These are phyloP conservation scores for Ctenopoma multispine DNA, from an alignment of 2,797 vertebrate genomes.

Conservation along the genomic window DNA sequence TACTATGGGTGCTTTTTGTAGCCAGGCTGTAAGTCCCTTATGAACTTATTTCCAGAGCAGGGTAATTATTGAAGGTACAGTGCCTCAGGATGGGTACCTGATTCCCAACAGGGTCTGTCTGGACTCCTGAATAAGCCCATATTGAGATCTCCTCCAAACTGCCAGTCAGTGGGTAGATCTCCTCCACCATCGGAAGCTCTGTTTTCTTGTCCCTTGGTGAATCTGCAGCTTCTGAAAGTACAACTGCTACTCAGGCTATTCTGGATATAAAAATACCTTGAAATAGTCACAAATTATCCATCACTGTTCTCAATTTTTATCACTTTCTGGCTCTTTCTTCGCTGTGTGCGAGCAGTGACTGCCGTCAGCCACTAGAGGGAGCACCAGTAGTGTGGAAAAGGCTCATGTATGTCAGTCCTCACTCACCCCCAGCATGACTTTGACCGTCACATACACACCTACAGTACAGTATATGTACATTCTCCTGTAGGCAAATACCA, in stretches of 20 bases:
- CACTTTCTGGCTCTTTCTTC: not conserved
- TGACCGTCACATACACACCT: slow-evolving; percentile 49
- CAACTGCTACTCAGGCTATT: not conserved
- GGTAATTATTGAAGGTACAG: slow-evolving; percentile 78
- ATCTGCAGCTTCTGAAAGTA: slow-evolving; percentile 3
- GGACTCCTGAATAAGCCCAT: slow-evolving; percentile 63
- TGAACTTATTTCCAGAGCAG: slow-evolving; percentile 78
- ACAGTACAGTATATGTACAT: slow-evolving; percentile 54
- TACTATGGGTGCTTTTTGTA: slow-evolving; percentile 66
- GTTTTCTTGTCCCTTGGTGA: slow-evolving; percentile 24
- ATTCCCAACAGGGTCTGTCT: slow-evolving; percentile 73
- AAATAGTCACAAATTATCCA: slow-evolving; percentile 17
- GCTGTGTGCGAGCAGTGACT: slow-evolving; percentile 49
- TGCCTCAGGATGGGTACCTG: slow-evolving; percentile 71
- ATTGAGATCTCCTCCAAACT: slow-evolving; percentile 56
- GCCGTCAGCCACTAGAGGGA: slow-evolving; percentile 83
- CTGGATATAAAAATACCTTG: slow-evolving; percentile 5
- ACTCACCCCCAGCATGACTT: slow-evolving; percentile 53
- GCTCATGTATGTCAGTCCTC: slow-evolving; percentile 53
- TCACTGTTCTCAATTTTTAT: slow-evolving; percentile 21
- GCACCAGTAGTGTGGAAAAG: slow-evolving; percentile 81
- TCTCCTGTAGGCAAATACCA: slow-evolving; percentile 71
- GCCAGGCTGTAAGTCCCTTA: slow-evolving; percentile 67
- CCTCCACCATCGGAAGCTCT: slow-evolving; percentile 23
- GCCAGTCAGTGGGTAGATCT: slow-evolving; percentile 50